Evolutionary conservation across 1,140 invertebrate species (phyloP), one percentile per base, ranked within the genome.

Genomic region (Eumaeus atala): DNA sequence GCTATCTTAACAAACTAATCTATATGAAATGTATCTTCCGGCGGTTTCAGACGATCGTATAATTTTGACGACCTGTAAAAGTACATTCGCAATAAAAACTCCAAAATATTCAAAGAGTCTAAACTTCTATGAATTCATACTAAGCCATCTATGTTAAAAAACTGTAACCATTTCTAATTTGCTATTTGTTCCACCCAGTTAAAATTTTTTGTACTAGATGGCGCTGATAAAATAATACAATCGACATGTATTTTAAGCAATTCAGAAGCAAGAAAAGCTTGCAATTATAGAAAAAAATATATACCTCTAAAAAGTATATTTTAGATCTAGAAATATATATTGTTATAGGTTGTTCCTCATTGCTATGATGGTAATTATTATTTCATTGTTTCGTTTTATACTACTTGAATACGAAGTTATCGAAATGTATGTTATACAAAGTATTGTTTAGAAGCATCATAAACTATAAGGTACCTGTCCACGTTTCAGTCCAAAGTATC

Each of bases 11-110:
- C 97, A 97, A 52, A 99, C 97, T 58, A 99, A 90, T 79, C 98
- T 91, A 81, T 99, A 99, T 33, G 97, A 99, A 84, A 99, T 98
- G 80, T 99, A 99, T 81, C 98, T 91, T 48, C 98, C 98, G 18
- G 98, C 98, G 47, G 98, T 99, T 90, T 99, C 98, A 14, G 97
- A 98, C 3, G 97, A 93, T 65, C 98, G 90, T 73, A 99, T 97
- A 76, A 99, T 99, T 89, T 99, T 99, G 0, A 99, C 97, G 48
- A 98, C 97, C 92, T 96, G 89, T 6, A 91, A 90, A 2, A 28
- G 6, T 28, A 6, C 21, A 28, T 28, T 2, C 21, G n/a, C n/a
- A n/a, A n/a, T n/a, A n/a, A n/a, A n/a, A 28, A 28, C 6, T 28
- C 6, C 2, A 28, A 28, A 28, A 28, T 28, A n/a, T n/a, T n/a